Evolutionary conservation across 2,113 vertebrate genomes (phyloP), one percentile per base, ranked within the genome.

Genomic region (Octodon degus): DNA sequence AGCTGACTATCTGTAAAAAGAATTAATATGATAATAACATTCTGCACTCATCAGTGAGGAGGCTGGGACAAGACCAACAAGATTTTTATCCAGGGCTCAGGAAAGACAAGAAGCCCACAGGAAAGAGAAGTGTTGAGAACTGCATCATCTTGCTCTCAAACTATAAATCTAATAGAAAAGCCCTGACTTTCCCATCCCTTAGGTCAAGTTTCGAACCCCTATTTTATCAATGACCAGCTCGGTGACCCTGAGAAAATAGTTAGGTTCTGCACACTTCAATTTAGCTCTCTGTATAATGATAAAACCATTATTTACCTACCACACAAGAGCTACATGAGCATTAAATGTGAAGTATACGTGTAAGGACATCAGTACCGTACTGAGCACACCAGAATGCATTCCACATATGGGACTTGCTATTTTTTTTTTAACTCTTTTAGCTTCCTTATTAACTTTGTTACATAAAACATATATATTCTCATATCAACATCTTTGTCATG

Each of bases 381-480:
- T 3, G 58, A 91, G 50, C 10, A 80, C n/a, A 43, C 0, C 0
- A 25, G 22, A 58, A 55, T 68, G 5, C 17, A n/a, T 24, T 74
- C 5, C 37, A 16, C n/a, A 9, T 3, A 10, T 6, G 30, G 10
- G 20, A 55, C 62, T 86, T 70, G 40, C 43, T 85, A 43, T 25
- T 70, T 24, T 16, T 32, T 30, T 81, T 50, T 30, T 63, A 17
- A 94, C 32, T 97, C 68, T 89, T 98, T 97, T 90, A 95, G 94
- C 79, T 93, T 97, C 87, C 97, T 98, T 97, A 97, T 98, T 98
- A 96, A 94, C 85, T 93, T 92, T 91, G 95, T 94, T 95, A 86
- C 94, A 94, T 95, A 95, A 96, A 97, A 96, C 90, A 50, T 50
- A 97, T 93, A 96, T 87, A 96, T 97, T 97, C 90, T 95, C 62